Percentiles rank a stretch among this genome's conserved stretches.
phyloP scores from a whole-genome alignment of 2,113 vertebrate genomes.

The Cariama cristata region DNA sequence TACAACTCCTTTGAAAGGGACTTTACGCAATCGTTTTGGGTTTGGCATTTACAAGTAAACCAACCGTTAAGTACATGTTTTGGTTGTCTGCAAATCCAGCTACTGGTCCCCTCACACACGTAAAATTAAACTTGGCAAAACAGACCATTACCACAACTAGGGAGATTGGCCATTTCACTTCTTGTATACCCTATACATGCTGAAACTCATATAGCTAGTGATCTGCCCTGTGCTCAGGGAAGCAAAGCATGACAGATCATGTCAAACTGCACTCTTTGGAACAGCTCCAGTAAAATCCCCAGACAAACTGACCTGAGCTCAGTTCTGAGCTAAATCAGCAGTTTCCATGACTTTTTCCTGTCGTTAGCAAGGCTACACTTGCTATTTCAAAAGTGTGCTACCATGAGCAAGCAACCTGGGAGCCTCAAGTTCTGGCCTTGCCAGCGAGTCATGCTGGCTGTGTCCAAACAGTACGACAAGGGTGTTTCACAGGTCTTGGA shows the following conservation, averaged over 20 bases:
- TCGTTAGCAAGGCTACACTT: not conserved
- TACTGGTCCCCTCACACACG: not conserved
- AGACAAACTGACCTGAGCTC: not conserved
- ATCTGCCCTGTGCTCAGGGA: not conserved
- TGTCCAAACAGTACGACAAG: not conserved
- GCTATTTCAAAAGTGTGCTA: not conserved
- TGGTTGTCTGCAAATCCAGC: not conserved
- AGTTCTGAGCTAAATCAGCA: not conserved
- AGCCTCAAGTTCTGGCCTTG: not conserved
- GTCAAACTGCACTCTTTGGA: not conserved
- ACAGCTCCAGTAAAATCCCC: not conserved
- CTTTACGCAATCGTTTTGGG: constrained; percentile 15
- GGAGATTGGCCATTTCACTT: not conserved
- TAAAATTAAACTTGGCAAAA: constrained; percentile 26
- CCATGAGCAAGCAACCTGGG: not conserved
- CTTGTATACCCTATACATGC: not conserved
- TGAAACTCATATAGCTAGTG: not conserved
- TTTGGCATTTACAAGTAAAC: constrained; percentile 47
- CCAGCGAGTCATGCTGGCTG: not conserved
- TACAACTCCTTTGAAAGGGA: not conserved
- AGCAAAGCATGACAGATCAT: not conserved
- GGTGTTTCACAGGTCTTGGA: not conserved
- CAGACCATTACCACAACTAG: not conserved
- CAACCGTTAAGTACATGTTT: constrained; percentile 26
- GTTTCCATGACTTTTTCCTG: not conserved